Evolutionary conservation across 2,113 vertebrate species (phyloP).

Genomic region (Typhlomys cinereus): DNA sequence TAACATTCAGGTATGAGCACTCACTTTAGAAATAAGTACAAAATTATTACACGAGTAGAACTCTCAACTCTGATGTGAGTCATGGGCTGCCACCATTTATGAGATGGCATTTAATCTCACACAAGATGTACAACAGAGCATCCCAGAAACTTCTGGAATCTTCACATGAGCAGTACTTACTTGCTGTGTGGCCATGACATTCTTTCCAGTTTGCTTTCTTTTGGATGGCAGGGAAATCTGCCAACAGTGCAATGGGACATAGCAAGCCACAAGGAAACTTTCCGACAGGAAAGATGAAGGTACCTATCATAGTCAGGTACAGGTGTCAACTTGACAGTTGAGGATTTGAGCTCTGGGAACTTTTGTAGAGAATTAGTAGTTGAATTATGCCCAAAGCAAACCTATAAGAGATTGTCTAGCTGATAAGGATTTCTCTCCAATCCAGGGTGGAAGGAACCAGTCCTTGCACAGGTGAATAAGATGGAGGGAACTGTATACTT

Average conservation of each 20-base stretch:
- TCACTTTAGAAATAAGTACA: not conserved
- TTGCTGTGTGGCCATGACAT: not conserved
- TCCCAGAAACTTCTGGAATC: not conserved
- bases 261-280: not conserved
- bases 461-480: no score
- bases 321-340: no score
- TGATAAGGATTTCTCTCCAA: no score
- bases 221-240: not conserved
- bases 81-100: not conserved
- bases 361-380: no score
- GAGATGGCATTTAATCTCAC: constrained; percentile 27
- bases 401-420: no score
- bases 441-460: no score
- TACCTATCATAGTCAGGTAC: no score
- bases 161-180: not conserved
- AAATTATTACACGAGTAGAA: not conserved
- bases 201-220: constrained; percentile 44
- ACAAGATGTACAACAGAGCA: not conserved
- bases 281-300: not conserved
- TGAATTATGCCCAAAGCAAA: no score
- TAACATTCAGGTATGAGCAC: constrained; percentile 25
- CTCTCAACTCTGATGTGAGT: not conserved
- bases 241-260: not conserved
- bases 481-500: no score
- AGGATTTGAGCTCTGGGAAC: no score